These are phyloP conservation scores for Chrysodeixis includens DNA, from an alignment of 2,888 invertebrate genomes.

Conservation along the genomic window DNA sequence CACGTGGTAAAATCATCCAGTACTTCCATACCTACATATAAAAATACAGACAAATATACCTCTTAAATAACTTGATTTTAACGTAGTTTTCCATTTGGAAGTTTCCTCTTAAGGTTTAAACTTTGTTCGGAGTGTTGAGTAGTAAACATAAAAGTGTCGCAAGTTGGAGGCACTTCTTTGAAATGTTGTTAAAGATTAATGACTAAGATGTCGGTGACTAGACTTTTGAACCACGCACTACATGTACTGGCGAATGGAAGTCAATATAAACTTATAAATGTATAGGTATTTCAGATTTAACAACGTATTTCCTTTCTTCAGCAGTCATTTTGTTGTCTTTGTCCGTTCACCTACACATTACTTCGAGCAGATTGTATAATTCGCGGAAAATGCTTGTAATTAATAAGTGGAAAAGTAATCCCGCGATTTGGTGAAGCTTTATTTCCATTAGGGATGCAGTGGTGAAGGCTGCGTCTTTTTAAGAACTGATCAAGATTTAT, in stretches of 20 bases:
- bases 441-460: too few relatives aligned
- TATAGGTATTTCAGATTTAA: not conserved
- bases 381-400: too few relatives aligned
- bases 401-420: too few relatives aligned
- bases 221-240: slow-evolving; percentile 32
- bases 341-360: too few relatives aligned
- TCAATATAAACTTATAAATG: slow-evolving; percentile 10
- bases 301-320: not conserved
- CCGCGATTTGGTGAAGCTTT: too few relatives aligned
- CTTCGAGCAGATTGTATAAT: too few relatives aligned
- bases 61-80: slow-evolving; percentile 41
- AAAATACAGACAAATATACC: slow-evolving; percentile 7
- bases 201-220: slow-evolving; percentile 33
- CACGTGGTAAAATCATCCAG: not conserved
- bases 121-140: slow-evolving; percentile 53
- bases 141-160: slow-evolving; percentile 54
- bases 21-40: not conserved
- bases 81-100: slow-evolving; percentile 48
- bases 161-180: slow-evolving; percentile 46
- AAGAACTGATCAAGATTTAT: too few relatives aligned
- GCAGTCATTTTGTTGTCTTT: too few relatives aligned
- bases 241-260: slow-evolving; percentile 14
- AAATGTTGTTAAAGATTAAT: slow-evolving; percentile 57
- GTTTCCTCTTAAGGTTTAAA: slow-evolving; percentile 50
- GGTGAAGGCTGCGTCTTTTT: too few relatives aligned